Base-by-base conservation (phyloP, 2,797 vertebrate species). In the Emys orbicularis region DNA sequence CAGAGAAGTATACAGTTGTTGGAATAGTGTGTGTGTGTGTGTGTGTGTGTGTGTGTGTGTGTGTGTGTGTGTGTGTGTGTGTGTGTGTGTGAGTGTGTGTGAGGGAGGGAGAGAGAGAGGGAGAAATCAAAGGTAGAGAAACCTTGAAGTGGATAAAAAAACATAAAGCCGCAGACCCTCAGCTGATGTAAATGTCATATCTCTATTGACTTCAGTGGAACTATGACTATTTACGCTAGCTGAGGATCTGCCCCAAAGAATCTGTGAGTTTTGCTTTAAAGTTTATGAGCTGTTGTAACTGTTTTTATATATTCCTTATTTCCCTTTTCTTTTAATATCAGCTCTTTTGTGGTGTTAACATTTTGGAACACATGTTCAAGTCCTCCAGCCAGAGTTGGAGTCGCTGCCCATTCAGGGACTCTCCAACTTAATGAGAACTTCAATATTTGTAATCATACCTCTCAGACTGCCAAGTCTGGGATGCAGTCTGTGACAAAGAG, bases 401-500 rank as follows among this genome's bases (percentile, higher is more conserved):
- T 89, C 91, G 74, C 68, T 92, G 2, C 0, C 2, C 10, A 56
- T 84, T 96, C 86, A 94, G 92, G 83, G 59, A 84, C 81, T 6
- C 84, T 95, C 59, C 80, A 91, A 84, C 84, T 83, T 91, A 95
- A 93, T 83, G 97, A 97, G 92, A 76, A 90, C 41, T 91, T 86
- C 81, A 86, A 34, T 79, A 44, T 90, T 93, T 96, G 93, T 93
- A 84, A 95, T 96, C 89, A 94, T 91, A 44, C 94, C 53, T 87
- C 0, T 0, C 84, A 91, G 86, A 89, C 65, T 76, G 83, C 92
- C 80, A 86, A 89, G 93, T 92, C 92, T 83, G 79, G 95, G 94
- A 94, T 96, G 54, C 81, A 93, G 59, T 2, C 23, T 94, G 86
- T 96, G 95, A 97, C 92, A 95, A 96, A 94, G 88, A 96, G 93